Evolutionary conservation across 2,113 vertebrate genomes (phyloP), one percentile per base, ranked within the genome.

Genomic region (Nothobranchius kuhntae): DNA sequence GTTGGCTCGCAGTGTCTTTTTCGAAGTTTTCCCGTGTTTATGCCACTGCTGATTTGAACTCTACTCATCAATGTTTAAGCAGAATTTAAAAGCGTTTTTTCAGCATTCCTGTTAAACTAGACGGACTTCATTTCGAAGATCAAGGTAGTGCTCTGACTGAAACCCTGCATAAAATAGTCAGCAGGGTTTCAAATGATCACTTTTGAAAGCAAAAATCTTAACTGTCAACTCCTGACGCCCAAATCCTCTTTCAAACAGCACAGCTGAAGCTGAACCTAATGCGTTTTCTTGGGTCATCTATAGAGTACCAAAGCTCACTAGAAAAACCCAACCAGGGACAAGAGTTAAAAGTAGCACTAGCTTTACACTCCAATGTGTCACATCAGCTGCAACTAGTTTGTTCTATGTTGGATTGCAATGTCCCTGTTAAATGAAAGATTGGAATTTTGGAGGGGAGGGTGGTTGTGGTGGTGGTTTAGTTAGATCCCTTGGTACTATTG

Each of bases 11-110:
- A n/a, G 14, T 8, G 10, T 14, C 14, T 38, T 55, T 55, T 38
- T 36, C 9, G n/a, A 14, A 30, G 30, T 30, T 30, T 30, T 30
- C 30, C 30, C 2, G 4, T 4, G 30, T 30, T 30, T 30, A 30
- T 30, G 53, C 47, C 45, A 40, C 13, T 71, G 15, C 30, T 58
- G 13, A 47, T 46, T 56, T 54, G 14, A 64, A 42, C 7, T 53
- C 2, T 35, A 30, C 30, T 68, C 24, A 7, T 21, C 26, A 11
- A 35, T 44, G 45, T 35, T 38, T 53, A 26, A 53, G 48, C 1
- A 0, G 6, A 0, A 35, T 46, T 45, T 24, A 45, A 17, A 21
- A 44, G 17, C 17, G 8, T 10, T 13, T 11, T 59, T 59, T 58
- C n/a, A 12, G 15, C 13, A 17, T 7, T 50, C 47, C n/a, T 51